phyloP scores from a whole-genome alignment of 2,888 invertebrate genomes.

The Lasioglossum calceatum region DNA sequence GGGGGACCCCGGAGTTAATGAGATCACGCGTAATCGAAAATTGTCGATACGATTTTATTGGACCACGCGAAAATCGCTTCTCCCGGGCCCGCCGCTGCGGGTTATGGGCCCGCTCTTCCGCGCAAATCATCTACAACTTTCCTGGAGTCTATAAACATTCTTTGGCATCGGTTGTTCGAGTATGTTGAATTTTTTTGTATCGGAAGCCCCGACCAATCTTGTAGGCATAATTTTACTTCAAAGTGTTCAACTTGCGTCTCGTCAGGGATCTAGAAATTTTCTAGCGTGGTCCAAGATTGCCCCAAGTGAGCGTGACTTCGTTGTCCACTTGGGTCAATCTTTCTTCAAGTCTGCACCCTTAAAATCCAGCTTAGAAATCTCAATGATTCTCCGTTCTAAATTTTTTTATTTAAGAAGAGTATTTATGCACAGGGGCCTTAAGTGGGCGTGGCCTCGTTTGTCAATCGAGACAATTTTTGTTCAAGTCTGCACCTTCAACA shows the following conservation, averaged over 20 bases:
- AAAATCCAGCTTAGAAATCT: neutral
- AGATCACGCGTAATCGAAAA: slow-evolving; percentile 84
- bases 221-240: too few relatives aligned
- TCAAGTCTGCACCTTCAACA: too few relatives aligned
- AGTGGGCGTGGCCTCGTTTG: too few relatives aligned
- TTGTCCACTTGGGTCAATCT: too few relatives aligned
- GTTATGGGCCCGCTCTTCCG: neutral
- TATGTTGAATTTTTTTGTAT: neutral
- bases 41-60: slow-evolving; percentile 83
- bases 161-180: too few relatives aligned
- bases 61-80: slow-evolving; percentile 70
- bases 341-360: neutral
- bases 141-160: neutral
- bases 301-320: too few relatives aligned
- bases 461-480: too few relatives aligned
- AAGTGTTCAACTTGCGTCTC: neutral
- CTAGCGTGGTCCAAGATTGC: neutral
- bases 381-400: neutral
- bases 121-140: neutral
- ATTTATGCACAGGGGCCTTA: neutral
- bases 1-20: slow-evolving; percentile 78
- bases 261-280: neutral
- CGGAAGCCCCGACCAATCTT: too few relatives aligned
- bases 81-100: slow-evolving; percentile 10
- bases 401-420: neutral